A percentile compares a stretch with the other conserved stretches of the same genome.
These are phyloP conservation scores for Leptatherina wallacei DNA, from an alignment of 2,797 vertebrate genomes.

Conservation along the genomic window DNA sequence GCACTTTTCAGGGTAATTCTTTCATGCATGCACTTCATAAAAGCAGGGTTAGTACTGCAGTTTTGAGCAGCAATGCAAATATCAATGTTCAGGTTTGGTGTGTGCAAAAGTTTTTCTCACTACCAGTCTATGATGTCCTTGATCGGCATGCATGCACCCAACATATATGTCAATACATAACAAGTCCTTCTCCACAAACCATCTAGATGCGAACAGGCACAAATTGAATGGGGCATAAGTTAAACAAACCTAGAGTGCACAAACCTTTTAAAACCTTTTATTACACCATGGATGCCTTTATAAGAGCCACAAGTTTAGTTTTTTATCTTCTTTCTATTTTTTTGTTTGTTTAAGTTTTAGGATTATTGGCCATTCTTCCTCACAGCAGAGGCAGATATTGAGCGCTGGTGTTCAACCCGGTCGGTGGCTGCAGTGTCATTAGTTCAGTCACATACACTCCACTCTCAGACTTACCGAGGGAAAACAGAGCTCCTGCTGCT, in stretches of 20 bases:
- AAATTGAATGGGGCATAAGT: not conserved
- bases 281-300: conserved; percentile 36
- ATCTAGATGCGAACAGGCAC: not conserved
- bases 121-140: not conserved
- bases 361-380: not conserved
- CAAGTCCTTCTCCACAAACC: not conserved
- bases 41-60: conserved; percentile 39
- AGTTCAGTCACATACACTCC: conserved; percentile 58
- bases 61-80: conserved; percentile 18
- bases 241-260: not conserved
- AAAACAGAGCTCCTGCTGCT: conserved; percentile 61
- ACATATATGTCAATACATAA: no score
- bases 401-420: conserved; percentile 42
- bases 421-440: conserved; percentile 50
- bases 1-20: not conserved
- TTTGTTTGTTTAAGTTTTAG: not conserved
- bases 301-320: conserved; percentile 5
- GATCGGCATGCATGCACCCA: no score
- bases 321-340: not conserved
- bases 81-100: conserved; percentile 1
- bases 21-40: conserved; percentile 5
- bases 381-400: conserved; percentile 26
- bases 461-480: conserved; percentile 64
- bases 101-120: not conserved
- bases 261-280: conserved; percentile 10